These are phyloP conservation scores for Sebastes reedi DNA, from an alignment of 2,797 vertebrate genomes.

Conservation along the genomic window DNA sequence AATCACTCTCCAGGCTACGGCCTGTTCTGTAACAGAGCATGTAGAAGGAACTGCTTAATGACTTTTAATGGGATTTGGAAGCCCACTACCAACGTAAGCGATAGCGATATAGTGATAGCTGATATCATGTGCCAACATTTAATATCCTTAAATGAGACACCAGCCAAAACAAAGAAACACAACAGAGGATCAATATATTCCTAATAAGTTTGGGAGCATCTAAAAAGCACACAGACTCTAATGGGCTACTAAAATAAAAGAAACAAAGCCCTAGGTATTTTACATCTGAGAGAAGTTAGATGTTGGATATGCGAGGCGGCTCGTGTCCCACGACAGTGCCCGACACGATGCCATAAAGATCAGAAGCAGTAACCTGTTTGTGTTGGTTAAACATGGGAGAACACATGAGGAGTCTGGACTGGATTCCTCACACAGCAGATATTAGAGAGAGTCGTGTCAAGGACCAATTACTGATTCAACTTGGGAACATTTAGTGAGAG, in stretches of 20 bases:
- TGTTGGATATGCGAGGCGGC: not conserved
- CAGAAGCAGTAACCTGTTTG: not conserved
- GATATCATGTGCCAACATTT: not conserved
- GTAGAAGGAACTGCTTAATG: not conserved
- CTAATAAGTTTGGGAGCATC: not conserved
- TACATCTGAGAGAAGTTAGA: not conserved
- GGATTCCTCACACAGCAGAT: slow-evolving; percentile 18
- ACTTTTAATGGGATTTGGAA: not conserved
- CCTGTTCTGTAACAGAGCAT: too few relatives aligned
- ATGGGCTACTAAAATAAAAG: not conserved
- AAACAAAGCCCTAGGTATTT: not conserved
- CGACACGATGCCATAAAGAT: not conserved
- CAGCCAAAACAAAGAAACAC: not conserved
- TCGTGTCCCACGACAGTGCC: not conserved
- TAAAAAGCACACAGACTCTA: too few relatives aligned
- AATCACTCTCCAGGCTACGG: not conserved
- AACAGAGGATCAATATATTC: not conserved
- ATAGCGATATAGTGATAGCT: not conserved
- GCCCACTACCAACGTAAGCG: too few relatives aligned
- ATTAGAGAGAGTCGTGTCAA: slow-evolving; percentile 50
- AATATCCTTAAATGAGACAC: not conserved
- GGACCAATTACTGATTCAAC: slow-evolving; percentile 62
- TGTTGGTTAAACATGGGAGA: not conserved
- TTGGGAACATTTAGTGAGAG: slow-evolving; percentile 55
- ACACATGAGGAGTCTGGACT: not conserved